phyloP scores from a whole-genome alignment of 1,140 invertebrate species.

The Pseudomyrmex cubaensis region DNA sequence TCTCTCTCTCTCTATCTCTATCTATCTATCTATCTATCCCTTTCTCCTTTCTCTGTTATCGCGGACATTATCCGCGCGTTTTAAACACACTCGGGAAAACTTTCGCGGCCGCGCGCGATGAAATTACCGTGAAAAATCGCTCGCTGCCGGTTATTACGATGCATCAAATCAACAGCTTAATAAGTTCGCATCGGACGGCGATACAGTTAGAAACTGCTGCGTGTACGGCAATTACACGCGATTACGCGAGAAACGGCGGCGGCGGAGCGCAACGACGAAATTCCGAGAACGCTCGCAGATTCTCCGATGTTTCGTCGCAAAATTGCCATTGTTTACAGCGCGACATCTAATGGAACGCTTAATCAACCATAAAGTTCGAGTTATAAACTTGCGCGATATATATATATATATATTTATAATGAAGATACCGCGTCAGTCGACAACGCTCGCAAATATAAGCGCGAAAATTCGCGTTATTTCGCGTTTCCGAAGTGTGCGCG shows the following conservation, averaged over 20 bases:
- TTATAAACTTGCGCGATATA: slow-evolving; percentile 14
- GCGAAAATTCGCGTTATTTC: background rate
- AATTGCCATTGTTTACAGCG: slow-evolving; percentile 36
- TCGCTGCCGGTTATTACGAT: slow-evolving; percentile 4
- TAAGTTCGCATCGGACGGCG: slow-evolving; percentile 25
- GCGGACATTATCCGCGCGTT: slow-evolving; percentile 13
- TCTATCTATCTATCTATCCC: no score
- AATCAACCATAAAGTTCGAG: slow-evolving; percentile 22
- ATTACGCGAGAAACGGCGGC: slow-evolving; percentile 2
- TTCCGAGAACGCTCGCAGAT: slow-evolving; percentile 12
- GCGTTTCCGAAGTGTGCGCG: background rate
- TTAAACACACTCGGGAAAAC: slow-evolving; percentile 19
- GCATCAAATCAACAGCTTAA: slow-evolving; percentile 49
- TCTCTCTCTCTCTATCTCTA: background rate
- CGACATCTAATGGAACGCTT: slow-evolving; percentile 44
- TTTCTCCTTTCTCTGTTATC: slow-evolving; percentile 13
- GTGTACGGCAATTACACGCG: slow-evolving; percentile 15
- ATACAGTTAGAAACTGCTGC: slow-evolving; percentile 28
- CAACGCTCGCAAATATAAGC: background rate
- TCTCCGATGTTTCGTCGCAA: background rate
- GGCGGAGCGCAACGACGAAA: slow-evolving; percentile 13
- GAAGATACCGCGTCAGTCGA: background rate
- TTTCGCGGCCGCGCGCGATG: slow-evolving; percentile 16
- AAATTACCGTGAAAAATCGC: slow-evolving; percentile 33
- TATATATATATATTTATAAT: slow-evolving; percentile 35